Base-by-base conservation (phyloP, 2,888 invertebrate species). In the Scaptomyza cyrtandrae region DNA sequence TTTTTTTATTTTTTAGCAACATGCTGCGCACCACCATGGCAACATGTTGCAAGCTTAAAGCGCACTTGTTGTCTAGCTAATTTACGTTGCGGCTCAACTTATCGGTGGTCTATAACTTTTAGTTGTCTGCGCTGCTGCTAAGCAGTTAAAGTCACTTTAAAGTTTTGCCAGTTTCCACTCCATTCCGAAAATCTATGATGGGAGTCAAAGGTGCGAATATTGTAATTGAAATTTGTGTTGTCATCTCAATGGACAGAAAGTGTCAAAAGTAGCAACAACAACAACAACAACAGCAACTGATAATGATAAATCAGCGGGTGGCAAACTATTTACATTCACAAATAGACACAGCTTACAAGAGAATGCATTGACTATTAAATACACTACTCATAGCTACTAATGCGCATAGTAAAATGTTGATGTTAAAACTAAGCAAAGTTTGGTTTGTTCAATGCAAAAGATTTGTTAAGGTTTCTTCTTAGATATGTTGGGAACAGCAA, bases 141-240 rank as follows among this genome's bases (percentile, higher is more conserved):
- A 37, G 48, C 71, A 9, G 29, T 71, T 71, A 3, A n/a, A 49
- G 39, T 41, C 64, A 62, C 50, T 56, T 69, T 52, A n/a, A 45
- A 37, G 44, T 61, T 53, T 37, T 43, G 54, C 35, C 6, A 41
- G 44, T 39, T 9, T 35, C 57, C 16, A 41, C 44, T 45, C 76
- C 75, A 6, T n/a, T n/a, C n/a, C n/a, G n/a, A 39, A 14, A 39
- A 3, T 1, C 0, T 71, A 62, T 16, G 65, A n/a, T n/a, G n/a
- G n/a, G 72, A 78, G 80, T 86, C 84, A 80, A 84, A 88, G 86
- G 80, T 88, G 74, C 62, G 46, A 37, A 55, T 57, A 49, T 46
- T 46, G 78, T 60, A 75, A 75, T 75, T 78, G 63, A 70, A 78
- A 76, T 65, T 69, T 59, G 70, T 75, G 64, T 75, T 78, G 75